Evolutionary conservation across 2,888 invertebrate genomes (phyloP), one percentile per base, ranked within the genome.

Genomic region (Drosophila subsilvestris): DNA sequence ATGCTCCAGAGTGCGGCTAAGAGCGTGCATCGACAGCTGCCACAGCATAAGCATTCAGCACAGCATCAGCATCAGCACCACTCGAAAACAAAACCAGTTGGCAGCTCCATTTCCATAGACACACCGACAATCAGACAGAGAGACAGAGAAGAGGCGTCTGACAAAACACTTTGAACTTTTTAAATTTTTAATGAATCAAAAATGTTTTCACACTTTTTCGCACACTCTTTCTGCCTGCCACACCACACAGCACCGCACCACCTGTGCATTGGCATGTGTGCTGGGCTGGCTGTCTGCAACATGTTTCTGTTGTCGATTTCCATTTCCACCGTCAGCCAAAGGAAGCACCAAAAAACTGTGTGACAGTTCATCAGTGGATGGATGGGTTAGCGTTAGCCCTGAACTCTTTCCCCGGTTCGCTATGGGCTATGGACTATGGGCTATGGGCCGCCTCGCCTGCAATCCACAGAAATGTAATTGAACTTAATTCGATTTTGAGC

Each of bases 171-270:
- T 91, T 91, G 91, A 90, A 90, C 90, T 91, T 90, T 89, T 88
- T 90, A 88, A 91, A 90, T 90, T 91, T 90, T 90, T 91, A 90
- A 90, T 90, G 90, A 90, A 90, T 91, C 90, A 90, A 90, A 90
- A 90, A 86, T 80, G 89, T 89, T 89, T 89, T 89, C 88, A 86
- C 86, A 88, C 89, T 75, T 81, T 71, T 76, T 78, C 74, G 70
- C 79, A 67, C 74, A 80, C 80, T 78, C 75, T 70, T 80, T 51
- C 68, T 37, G 37, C 37, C n/a, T 2, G 7, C 14, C 37, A 6
- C n/a, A 7, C 37, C 7, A 14, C 14, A 2, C 14, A 7, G 1
- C 37, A 27, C 66, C 49, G 68, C 59, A 51, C 60, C 68, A 59
- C 48, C 12, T 69, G 61, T 54, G 49, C 49, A 54, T 29, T 63